phyloP scores from a whole-genome alignment of 2,888 invertebrate species.

The Dryadula phaetusa region DNA sequence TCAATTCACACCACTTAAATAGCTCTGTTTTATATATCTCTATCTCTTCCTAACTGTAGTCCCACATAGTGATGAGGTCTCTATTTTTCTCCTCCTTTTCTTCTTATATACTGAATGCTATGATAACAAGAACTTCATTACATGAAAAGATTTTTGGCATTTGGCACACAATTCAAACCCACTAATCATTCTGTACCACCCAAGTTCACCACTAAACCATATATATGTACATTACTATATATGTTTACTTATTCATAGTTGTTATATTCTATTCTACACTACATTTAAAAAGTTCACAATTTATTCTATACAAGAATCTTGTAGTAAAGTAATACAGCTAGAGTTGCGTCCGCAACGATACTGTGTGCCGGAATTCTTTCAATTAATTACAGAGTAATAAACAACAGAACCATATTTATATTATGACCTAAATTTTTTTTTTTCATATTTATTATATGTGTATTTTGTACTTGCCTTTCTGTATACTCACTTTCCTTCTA shows the following conservation, averaged over 20 bases:
- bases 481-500: too few relatives aligned
- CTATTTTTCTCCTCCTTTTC: too few relatives aligned
- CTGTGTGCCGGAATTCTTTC: slow-evolving; percentile 53
- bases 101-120: neutral
- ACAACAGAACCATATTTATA: slow-evolving; percentile 27
- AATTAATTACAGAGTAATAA: slow-evolving; percentile 48
- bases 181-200: neutral
- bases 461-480: neutral
- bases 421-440: neutral
- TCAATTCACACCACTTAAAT: too few relatives aligned
- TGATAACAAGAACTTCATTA: too few relatives aligned
- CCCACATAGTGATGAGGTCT: too few relatives aligned
- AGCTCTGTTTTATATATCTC: too few relatives aligned
- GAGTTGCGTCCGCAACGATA: slow-evolving; percentile 47
- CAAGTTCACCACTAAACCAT: neutral
- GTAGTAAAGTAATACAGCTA: slow-evolving; percentile 3
- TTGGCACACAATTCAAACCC: neutral
- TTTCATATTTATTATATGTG: neutral
- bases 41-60: too few relatives aligned
- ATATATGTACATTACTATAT: neutral
- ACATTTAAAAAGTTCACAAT: neutral
- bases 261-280: neutral
- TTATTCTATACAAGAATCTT: slow-evolving; percentile 7
- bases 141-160: too few relatives aligned
- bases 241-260: neutral